Evolutionary conservation across 2,113 vertebrate genomes (phyloP).

Genomic region (Antigone vipio): DNA sequence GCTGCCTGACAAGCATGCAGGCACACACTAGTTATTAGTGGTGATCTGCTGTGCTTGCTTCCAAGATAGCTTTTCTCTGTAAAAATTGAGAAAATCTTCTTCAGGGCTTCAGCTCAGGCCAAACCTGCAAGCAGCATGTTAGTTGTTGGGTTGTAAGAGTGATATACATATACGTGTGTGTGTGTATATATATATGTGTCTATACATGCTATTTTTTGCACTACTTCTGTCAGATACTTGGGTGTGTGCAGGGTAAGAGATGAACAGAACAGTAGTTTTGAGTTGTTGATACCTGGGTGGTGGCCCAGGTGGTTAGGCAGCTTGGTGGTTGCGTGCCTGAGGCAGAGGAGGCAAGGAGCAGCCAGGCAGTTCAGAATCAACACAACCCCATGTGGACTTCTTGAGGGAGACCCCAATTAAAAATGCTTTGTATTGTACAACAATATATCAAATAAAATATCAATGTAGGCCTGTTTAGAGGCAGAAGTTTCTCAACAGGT

Average conservation of each 20-base stretch:
- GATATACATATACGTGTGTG: not conserved
- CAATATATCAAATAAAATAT: not conserved
- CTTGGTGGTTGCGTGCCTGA: not conserved
- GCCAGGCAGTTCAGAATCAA: not conserved
- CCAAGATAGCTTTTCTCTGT: not conserved
- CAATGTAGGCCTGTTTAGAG: not conserved
- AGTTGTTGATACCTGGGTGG: not conserved
- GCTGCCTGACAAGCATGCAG: not conserved
- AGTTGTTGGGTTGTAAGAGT: not conserved
- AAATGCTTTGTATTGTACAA: not conserved
- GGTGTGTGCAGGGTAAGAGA: not conserved
- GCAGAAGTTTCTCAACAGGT: not conserved
- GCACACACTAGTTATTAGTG: not conserved
- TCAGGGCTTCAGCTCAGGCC: not conserved
- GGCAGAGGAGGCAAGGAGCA: not conserved
- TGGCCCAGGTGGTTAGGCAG: not conserved
- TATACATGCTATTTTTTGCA: not conserved
- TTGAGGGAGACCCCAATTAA: not conserved
- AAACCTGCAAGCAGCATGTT: not conserved
- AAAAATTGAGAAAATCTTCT: not conserved
- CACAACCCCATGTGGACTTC: not conserved
- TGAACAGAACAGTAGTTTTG: not conserved
- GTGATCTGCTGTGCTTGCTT: not conserved
- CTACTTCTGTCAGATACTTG: not conserved
- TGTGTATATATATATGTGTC: not conserved